Evolutionary conservation across 2,113 vertebrate genomes (phyloP).

Genomic region (Chaetodon trifascialis): DNA sequence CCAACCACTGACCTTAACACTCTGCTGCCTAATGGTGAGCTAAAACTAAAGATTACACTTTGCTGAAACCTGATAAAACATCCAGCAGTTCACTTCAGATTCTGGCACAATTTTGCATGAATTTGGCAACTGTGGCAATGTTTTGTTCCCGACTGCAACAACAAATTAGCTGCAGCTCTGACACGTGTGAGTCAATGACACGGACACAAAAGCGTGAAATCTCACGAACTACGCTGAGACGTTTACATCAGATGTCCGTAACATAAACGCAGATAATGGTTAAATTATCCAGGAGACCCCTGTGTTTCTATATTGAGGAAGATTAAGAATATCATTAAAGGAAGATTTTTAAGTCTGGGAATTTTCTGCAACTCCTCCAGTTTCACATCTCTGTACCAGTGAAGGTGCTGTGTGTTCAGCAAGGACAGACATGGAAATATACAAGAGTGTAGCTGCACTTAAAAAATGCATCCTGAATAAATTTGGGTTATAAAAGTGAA

Average conservation of each 20-base stretch:
- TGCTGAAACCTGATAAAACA: not conserved
- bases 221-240: not conserved
- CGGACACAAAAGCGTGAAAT: not conserved
- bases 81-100: constrained; percentile 12
- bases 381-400: not conserved
- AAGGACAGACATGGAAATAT: not conserved
- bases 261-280: not conserved
- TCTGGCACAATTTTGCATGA: not conserved
- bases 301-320: not conserved
- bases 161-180: not conserved
- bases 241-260: not conserved
- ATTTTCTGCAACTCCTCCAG: not conserved
- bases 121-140: not conserved
- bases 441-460: not conserved
- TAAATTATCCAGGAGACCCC: not conserved
- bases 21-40: not conserved
- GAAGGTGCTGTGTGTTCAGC: not conserved
- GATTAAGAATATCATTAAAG: not conserved
- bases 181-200: not conserved
- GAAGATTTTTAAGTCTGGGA: not conserved
- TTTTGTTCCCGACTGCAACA: not conserved
- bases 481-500: not conserved
- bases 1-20: not conserved
- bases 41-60: not conserved
- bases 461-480: not conserved